Base-by-base conservation (phyloP, 1,140 invertebrate species). In the Caenorhabditis tropicalis region DNA sequence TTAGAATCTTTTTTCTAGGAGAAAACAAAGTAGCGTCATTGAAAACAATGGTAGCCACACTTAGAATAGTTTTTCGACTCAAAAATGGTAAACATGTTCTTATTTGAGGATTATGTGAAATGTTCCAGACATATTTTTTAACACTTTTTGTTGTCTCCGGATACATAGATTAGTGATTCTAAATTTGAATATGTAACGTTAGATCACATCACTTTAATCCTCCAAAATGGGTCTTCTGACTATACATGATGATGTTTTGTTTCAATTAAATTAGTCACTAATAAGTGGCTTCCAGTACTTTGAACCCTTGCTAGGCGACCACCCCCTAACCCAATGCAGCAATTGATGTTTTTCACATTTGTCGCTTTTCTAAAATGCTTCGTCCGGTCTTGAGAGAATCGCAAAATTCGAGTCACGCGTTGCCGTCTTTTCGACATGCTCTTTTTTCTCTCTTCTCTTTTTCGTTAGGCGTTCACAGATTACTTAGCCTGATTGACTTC, bases 401-500 rank as follows among this genome's bases (percentile, higher is more conserved):
- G 58, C 36, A 43, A 74, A 74, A 74, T 74, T 74, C 36, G 29
- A 74, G 33, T 74, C 65, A 74, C 36, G 33, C 65, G 33, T 43
- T 74, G 65, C 43, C 65, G 33, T 43, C 33, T 43, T 74, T 24
- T 2, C 21, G 36, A 39, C 10, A 21, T 74, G 36, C 65, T 43
- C 36, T 6, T 74, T 74, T 74, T 39, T 74, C 43, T n/a, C 10
- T 43, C 21, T 74, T 74, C 19, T 65, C n/a, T 70, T 74, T 43
- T 74, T 24, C 15, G n/a, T 15, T 43, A 74, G 65, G 65, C 33
- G 65, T 74, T 74, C 65, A 74, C 36, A 74, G 65, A 74, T 74
- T 74, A 74, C 65, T 74, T 74, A 74, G 36, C 36, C 33, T 74
- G 65, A 74, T 74, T 74, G 65, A 74, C 65, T 74, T 27, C 7